Conservation (phyloP, 1,140 invertebrate genomes). For the Melipona quadrifasciata region DNA sequence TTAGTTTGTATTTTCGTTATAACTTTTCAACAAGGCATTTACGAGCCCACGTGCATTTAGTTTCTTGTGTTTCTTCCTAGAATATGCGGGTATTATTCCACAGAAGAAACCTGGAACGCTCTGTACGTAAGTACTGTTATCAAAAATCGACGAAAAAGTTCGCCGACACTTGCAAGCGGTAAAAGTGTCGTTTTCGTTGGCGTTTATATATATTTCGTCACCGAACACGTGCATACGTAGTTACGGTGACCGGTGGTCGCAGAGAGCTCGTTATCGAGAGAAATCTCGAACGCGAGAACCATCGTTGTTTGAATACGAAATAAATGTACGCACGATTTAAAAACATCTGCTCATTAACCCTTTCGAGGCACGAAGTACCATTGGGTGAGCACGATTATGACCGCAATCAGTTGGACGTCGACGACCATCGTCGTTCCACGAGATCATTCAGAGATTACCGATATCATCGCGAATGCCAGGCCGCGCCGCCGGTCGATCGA, state of each 20-base stretch:
- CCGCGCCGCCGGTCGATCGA: constrained; percentile 20
- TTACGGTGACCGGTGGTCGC: not conserved
- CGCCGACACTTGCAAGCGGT: not conserved
- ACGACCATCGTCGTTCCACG: constrained; percentile 45
- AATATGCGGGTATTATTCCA: not conserved
- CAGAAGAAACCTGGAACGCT: not conserved
- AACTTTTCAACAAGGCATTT: not conserved
- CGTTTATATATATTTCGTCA: no score
- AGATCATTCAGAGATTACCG: constrained; percentile 44
- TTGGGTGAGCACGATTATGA: constrained; percentile 28
- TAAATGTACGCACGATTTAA: not conserved
- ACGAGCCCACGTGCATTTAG: not conserved
- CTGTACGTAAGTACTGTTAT: not conserved
- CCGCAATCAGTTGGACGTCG: constrained; percentile 47
- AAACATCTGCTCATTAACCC: constrained; percentile 8
- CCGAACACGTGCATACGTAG: no score
- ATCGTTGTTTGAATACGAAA: not conserved
- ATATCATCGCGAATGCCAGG: not conserved
- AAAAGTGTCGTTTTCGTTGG: not conserved
- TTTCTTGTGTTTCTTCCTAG: not conserved
- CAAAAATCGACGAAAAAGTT: not conserved
- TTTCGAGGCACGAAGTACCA: constrained; percentile 34
- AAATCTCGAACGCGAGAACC: constrained; percentile 1
- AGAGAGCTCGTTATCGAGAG: not conserved
- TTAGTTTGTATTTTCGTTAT: not conserved